Conservation (phyloP, 2,888 invertebrate genomes). For the Noctuana brunneofusca region DNA sequence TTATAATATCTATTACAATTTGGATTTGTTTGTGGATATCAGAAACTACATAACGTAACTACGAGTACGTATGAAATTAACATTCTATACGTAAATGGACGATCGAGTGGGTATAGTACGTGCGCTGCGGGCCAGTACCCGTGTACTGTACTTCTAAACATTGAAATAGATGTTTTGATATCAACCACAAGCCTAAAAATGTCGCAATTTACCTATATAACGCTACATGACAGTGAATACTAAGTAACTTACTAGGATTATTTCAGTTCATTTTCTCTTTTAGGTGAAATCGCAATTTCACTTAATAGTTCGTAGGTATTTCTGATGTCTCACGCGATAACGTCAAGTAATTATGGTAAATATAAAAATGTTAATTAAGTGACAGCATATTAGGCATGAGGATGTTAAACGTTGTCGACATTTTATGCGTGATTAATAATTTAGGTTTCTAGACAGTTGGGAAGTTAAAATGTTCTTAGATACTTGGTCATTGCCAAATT, state of each 20-base stretch:
- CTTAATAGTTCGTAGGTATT: constrained; percentile 19
- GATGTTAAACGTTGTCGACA: constrained; percentile 1
- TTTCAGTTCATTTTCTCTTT: constrained; percentile 32
- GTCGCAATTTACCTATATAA: constrained; percentile 45
- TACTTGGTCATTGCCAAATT: background rate
- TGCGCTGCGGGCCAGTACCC: constrained; percentile 67
- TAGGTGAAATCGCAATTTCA: constrained; percentile 26
- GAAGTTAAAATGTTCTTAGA: background rate
- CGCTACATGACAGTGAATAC: constrained; percentile 28
- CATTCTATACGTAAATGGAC: constrained; percentile 69
- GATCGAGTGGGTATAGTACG: constrained; percentile 53
- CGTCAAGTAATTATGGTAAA: constrained; percentile 18
- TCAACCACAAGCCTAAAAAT: constrained; percentile 43
- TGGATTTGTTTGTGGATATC: constrained; percentile 61
- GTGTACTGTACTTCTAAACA: constrained; percentile 42
- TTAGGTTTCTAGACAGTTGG: background rate
- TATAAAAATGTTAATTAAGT: constrained; percentile 15
- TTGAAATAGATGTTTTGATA: constrained; percentile 49
- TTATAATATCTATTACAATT: constrained; percentile 51
- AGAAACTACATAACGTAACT: constrained; percentile 57
- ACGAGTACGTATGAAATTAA: constrained; percentile 58
- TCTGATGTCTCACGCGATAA: constrained; percentile 21
- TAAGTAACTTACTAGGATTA: constrained; percentile 28
- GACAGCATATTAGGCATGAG: constrained; percentile 2
- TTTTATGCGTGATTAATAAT: background rate